phyloP scores from a whole-genome alignment of 2,113 vertebrate genomes.

The Philantomba maxwellii region DNA sequence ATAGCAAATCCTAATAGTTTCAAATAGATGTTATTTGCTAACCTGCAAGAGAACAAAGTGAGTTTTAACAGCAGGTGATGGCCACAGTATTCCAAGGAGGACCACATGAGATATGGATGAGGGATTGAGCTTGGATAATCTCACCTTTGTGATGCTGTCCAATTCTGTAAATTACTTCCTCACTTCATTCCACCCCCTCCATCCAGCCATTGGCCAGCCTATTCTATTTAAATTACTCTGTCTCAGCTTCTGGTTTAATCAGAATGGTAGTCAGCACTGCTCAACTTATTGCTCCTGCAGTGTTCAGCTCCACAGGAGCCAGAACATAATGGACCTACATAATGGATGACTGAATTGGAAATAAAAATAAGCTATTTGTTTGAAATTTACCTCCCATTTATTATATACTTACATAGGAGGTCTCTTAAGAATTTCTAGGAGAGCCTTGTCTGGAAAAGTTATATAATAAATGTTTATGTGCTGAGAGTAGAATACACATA shows the following conservation, averaged over 20 bases:
- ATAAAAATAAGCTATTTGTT: conserved; percentile 74
- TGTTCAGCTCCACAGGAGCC: conserved; percentile 42
- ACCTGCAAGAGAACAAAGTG: conserved; percentile 50
- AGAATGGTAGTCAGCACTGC: conserved; percentile 57
- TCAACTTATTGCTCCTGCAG: conserved; percentile 61
- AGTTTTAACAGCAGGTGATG: conserved; percentile 59
- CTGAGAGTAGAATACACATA: conserved; percentile 37
- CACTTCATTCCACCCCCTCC: conserved; percentile 35
- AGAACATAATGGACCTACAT: conserved; percentile 59
- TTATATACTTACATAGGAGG: conserved; percentile 53
- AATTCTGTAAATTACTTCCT: conserved; percentile 40
- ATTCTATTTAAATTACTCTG: conserved; percentile 71
- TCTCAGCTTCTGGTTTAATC: conserved; percentile 69
- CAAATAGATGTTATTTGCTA: conserved; percentile 66
- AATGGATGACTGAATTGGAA: conserved; percentile 72
- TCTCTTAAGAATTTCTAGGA: conserved; percentile 51
- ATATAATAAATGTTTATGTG: conserved; percentile 24
- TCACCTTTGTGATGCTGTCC: conserved; percentile 45
- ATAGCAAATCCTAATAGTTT: conserved; percentile 49
- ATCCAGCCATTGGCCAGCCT: conserved; percentile 47
- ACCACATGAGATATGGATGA: conserved; percentile 23
- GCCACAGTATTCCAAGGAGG: conserved; percentile 36
- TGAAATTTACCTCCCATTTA: conserved; percentile 57
- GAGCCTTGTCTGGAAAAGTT: conserved; percentile 29
- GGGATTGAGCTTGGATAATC: conserved; percentile 45